Evolutionary conservation across 2,113 vertebrate genomes (phyloP).

Genomic region (Pteronura brasiliensis): DNA sequence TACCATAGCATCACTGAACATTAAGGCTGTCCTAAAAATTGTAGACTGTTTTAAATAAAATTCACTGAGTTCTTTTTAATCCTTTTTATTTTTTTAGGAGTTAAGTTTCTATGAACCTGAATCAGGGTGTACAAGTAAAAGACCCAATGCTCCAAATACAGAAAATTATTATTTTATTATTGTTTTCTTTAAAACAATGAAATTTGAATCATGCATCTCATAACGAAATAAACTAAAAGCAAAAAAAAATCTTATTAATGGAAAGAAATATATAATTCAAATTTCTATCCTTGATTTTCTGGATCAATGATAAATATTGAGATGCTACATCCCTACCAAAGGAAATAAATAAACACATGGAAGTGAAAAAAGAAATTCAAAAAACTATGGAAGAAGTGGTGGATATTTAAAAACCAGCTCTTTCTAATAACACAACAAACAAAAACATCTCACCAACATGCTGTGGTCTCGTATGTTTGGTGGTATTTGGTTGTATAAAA

Average conservation of each 20-base stretch:
- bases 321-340: neutral
- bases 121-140: neutral
- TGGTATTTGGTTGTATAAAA: neutral
- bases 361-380: neutral
- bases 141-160: neutral
- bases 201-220: neutral
- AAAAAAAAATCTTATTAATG: neutral
- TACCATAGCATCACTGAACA: neutral
- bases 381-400: neutral
- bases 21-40: neutral
- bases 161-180: neutral
- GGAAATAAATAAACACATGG: neutral
- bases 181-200: neutral
- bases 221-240: neutral
- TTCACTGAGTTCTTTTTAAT: neutral
- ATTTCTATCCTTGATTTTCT: neutral
- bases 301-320: neutral
- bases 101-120: neutral
- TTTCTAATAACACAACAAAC: neutral
- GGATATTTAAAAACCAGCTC: neutral
- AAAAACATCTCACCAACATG: neutral
- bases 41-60: neutral
- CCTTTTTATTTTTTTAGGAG: neutral
- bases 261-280: neutral
- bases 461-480: neutral